Conservation (phyloP, 2,888 invertebrate genomes). For the Esperia sulphurella region DNA sequence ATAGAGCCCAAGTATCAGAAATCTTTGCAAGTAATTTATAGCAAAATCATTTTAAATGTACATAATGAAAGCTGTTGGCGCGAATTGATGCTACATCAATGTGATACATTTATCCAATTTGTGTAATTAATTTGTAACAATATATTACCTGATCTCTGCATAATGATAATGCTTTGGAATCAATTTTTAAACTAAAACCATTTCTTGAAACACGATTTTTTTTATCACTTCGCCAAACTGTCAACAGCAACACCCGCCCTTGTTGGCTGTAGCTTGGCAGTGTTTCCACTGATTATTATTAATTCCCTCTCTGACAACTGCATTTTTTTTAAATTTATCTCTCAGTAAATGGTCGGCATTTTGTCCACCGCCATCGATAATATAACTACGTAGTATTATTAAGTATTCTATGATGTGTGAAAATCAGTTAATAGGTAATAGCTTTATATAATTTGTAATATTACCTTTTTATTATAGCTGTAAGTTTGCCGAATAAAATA, state of each 20-base stretch:
- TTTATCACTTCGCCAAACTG: slow-evolving; percentile 59
- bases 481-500: no score
- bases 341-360: no score
- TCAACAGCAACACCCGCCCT: slow-evolving; percentile 68
- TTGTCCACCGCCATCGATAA: no score
- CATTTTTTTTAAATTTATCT: no score
- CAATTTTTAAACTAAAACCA: slow-evolving; percentile 64
- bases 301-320: background rate
- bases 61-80: slow-evolving; percentile 26
- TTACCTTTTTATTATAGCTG: no score
- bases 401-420: no score
- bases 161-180: slow-evolving; percentile 45
- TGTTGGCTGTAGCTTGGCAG: slow-evolving; percentile 10
- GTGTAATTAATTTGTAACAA: slow-evolving; percentile 3
- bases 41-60: background rate
- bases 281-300: no score
- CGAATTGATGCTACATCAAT: slow-evolving; percentile 26
- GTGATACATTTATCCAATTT: background rate
- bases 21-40: no score
- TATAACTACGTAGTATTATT: no score
- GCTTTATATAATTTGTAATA: no score
- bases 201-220: slow-evolving; percentile 56
- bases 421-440: no score
- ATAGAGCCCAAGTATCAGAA: no score
- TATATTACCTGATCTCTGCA: slow-evolving; percentile 73